Evolutionary conservation across 2,888 invertebrate genomes (phyloP), one percentile per base, ranked within the genome.

Genomic region (Ypsolopha sequella): DNA sequence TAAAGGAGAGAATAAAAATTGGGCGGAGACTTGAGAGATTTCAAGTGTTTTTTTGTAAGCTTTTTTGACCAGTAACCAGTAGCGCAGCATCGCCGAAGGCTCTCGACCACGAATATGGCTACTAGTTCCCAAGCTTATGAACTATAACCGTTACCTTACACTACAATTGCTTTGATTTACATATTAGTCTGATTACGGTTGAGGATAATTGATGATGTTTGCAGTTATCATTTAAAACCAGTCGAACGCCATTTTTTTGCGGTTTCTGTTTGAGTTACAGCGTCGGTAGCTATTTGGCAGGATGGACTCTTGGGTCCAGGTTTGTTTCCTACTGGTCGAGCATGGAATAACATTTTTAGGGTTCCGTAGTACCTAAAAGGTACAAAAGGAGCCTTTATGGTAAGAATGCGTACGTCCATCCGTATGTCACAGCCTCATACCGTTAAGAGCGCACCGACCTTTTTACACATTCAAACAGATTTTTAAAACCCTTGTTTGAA

Each of bases 51-150:
- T 41, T 41, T 49, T 11, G 10, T n/a, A 33, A 48, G 14, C 51
- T 35, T 51, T 51, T 11, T 55, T 51, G 52, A 51, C 56, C 57
- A 52, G 58, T 61, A 61, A 50, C 56, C 57, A 52, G 58, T 61
- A 61, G 58, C 56, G 47, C 51, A 53, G 52, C 51, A 48, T 54
- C 41, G 65, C 66, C 64, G 52, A 48, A 9, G 60, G 66, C 60
- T 53, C 44, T 44, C 51, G 41, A 51, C 45, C 45, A 51, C 34
- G 41, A 48, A 49, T 9, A 49, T 49, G 49, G 49, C 49, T 41
- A 49, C 49, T 41, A 34, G 48, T 48, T 48, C 13, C 8, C 38
- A 39, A 39, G 38, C 38, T 48, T 38, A 38, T 48, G 10, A 46
- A 11, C 35, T 8, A 14, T 43, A 9, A 46, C 34, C 11, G n/a